These are phyloP conservation scores for Arenaria interpres DNA, from an alignment of 2,113 vertebrate genomes.

Conservation along the genomic window DNA sequence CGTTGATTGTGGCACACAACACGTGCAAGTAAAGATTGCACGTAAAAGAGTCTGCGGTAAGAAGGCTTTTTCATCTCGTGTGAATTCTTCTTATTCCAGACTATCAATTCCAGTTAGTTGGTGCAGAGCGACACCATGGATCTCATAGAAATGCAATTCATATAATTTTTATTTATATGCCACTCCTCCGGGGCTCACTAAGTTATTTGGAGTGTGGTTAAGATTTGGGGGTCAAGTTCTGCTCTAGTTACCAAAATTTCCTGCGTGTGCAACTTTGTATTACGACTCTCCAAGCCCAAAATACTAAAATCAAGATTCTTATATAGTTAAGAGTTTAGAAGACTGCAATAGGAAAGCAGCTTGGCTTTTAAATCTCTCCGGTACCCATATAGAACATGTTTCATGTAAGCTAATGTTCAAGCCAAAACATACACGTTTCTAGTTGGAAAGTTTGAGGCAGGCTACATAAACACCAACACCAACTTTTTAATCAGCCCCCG, in stretches of 20 bases:
- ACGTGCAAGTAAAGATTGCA: background rate
- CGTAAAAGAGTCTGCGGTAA: background rate
- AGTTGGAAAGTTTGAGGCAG: background rate
- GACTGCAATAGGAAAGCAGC: background rate
- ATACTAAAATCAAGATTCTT: background rate
- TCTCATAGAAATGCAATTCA: background rate
- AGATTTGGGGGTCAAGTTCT: background rate
- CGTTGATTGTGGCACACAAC: background rate
- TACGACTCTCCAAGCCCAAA: background rate
- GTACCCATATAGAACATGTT: fast-evolving
- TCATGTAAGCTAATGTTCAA: background rate
- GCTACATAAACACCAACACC: background rate
- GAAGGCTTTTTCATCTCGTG: background rate
- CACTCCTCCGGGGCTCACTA: background rate
- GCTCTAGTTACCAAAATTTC: background rate
- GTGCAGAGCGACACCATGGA: background rate
- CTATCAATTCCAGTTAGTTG: background rate
- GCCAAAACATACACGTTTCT: background rate
- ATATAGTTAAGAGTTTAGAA: background rate
- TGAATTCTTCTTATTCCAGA: background rate
- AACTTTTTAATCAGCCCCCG: background rate
- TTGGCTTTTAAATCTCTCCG: background rate
- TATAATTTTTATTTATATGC: background rate
- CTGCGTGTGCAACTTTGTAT: background rate
- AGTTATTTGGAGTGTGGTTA: background rate